phyloP scores from a whole-genome alignment of 2,888 invertebrate species.

The Leptarthrus brevirostris region DNA sequence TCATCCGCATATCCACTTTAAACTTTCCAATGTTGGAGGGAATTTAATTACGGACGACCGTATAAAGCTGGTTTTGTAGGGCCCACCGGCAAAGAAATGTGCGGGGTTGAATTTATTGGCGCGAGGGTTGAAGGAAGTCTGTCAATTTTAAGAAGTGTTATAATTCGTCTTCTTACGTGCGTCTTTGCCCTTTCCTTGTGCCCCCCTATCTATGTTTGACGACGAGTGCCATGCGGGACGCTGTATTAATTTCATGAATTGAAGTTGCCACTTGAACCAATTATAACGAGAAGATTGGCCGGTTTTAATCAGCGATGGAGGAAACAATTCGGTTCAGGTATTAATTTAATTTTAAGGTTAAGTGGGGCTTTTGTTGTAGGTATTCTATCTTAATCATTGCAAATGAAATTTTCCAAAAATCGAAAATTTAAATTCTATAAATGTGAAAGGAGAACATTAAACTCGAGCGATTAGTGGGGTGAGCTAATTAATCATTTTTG shows the following conservation, averaged over 20 bases:
- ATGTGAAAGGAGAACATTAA: too few species aligned
- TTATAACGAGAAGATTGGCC: too few species aligned
- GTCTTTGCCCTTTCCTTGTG: not conserved
- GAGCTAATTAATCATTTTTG: too few species aligned
- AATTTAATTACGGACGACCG: slow-evolving; percentile 53
- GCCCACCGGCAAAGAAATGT: slow-evolving; percentile 10
- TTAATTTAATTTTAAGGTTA: too few species aligned
- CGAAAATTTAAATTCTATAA: too few species aligned
- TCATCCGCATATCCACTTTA: slow-evolving; percentile 18
- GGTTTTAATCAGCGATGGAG: too few species aligned
- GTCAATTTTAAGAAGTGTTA: slow-evolving; percentile 38
- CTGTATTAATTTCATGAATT: not conserved
- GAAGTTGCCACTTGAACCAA: not conserved
- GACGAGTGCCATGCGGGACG: not conserved
- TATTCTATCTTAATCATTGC: too few species aligned
- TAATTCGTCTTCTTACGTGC: slow-evolving; percentile 36
- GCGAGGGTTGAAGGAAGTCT: slow-evolving; percentile 21
- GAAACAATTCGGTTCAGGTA: too few species aligned
- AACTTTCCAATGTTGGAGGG: slow-evolving; percentile 47
- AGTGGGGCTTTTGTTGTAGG: too few species aligned
- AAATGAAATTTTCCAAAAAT: too few species aligned
- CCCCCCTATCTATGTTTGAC: not conserved
- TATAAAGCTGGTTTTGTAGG: slow-evolving; percentile 6
- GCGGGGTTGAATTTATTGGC: slow-evolving; percentile 15
- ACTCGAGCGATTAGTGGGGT: too few species aligned